Base-by-base conservation (phyloP, 2,888 invertebrate species). In the Steromphala cineraria region DNA sequence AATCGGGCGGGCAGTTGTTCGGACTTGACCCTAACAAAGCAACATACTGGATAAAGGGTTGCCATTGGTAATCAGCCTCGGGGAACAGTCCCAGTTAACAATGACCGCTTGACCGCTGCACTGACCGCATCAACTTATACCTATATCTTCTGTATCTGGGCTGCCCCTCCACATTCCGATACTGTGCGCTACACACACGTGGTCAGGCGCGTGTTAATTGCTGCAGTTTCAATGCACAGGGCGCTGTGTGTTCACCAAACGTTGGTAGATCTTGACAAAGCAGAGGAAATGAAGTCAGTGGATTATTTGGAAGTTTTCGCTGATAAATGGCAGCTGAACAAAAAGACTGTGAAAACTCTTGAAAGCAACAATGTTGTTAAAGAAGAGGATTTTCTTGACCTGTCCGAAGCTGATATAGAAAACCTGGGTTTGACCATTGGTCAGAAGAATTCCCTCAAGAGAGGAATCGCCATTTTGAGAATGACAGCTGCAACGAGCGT, bases 1-100 rank as follows among this genome's bases (percentile, higher is more conserved):
- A 46, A 46, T 75, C 84, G 83, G 36, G 46, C 76, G 21, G 83
- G 84, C 56, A 92, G 67, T 80, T 90, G 88, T 56, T 91, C 90
- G 7, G 89, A 85, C 83, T 94, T 94, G 17, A 92, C 92, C n/a
- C 94, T 84, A 10, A 84, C 84, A 79, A 91, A 91, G 53, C 94
- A 85, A 78, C 94, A 93, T 5, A 90, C 88, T 0, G 89, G 90
- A 53, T 91, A 89, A 19, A 94, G 83, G 10, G 93, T 82, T 17
- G 90, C 86, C 53, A 94, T 46, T 46, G 13, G 46, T 46, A 46
- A 46, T 46, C 13, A 46, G 46, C 46, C 46, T 46, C 8, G 46
- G 46, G 46, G 46, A 13, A 46, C 46, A 46, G 46, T 36, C n/a
- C n/a, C n/a, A n/a, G n/a, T 83, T 85, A 31, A 93, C 80, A 10